Percentiles rank a stretch among this genome's conserved stretches.
Conservation (phyloP, 2,888 invertebrate species). For the Drepana falcataria region DNA sequence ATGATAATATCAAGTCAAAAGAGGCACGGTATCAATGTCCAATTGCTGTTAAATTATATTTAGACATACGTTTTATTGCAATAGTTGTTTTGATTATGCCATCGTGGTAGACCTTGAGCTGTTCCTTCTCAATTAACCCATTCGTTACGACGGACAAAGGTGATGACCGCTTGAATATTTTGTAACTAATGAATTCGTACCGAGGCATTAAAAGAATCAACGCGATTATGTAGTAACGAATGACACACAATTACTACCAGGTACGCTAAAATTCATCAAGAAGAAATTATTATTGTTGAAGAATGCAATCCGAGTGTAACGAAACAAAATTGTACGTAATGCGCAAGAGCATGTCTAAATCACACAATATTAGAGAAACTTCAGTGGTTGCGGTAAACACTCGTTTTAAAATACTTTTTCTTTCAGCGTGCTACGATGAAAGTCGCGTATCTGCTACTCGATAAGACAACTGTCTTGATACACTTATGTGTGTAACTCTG, state of each 20-base stretch:
- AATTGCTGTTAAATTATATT: no score
- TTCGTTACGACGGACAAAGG: background rate
- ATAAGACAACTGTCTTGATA: background rate
- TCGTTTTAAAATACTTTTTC: conserved; percentile 7
- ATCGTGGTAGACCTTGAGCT: background rate
- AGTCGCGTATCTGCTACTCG: conserved; percentile 18
- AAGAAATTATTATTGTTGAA: background rate
- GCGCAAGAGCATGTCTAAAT: background rate
- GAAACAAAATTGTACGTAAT: background rate
- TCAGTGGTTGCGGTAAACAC: conserved; percentile 8
- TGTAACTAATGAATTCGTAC: background rate
- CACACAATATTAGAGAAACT: background rate
- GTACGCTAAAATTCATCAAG: no score
- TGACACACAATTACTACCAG: no score
- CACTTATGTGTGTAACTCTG: no score
- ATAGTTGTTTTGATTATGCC: background rate
- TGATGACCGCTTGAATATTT: background rate
- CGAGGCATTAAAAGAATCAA: background rate
- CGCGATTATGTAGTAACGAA: no score
- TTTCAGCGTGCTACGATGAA: conserved; percentile 8
- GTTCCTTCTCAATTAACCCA: background rate
- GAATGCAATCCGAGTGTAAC: background rate
- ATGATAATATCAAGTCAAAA: no score
- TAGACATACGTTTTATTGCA: no score
- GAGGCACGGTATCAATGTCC: no score